These are phyloP conservation scores for Lepus townsendii DNA, from an alignment of 2,797 vertebrate species.

Conservation along the genomic window DNA sequence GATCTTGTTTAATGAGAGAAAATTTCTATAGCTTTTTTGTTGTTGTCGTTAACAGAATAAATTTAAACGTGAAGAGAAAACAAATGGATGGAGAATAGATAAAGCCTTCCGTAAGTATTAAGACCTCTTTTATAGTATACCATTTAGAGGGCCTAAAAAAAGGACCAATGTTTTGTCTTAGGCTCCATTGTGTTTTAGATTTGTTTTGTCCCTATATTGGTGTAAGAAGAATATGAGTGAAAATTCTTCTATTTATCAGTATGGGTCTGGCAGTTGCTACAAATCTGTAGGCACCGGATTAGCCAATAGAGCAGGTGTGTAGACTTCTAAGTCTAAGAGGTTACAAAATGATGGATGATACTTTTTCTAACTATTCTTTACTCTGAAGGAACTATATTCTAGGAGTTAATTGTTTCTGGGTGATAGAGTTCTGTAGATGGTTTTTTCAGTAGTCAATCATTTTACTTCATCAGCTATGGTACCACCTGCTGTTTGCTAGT, in stretches of 20 bases:
- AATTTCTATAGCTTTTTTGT: conserved; percentile 69
- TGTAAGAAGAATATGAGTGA: background rate
- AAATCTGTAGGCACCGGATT: conserved; percentile 32
- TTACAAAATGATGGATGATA: background rate
- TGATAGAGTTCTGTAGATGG: background rate
- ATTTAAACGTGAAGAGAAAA: conserved; percentile 97
- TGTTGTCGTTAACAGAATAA: conserved; percentile 94
- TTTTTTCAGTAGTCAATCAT: background rate
- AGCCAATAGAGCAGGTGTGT: background rate
- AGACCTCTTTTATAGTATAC: conserved; percentile 4
- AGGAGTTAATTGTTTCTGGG: conserved; percentile 37
- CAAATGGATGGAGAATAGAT: conserved; percentile 97
- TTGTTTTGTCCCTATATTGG: conserved; percentile 13
- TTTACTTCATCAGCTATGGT: background rate
- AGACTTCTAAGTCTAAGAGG: conserved; percentile 5
- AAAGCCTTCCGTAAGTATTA: conserved; percentile 97
- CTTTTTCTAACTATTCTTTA: background rate
- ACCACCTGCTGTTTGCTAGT: background rate
- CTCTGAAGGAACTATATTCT: conserved; percentile 21
- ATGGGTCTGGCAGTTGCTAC: background rate
- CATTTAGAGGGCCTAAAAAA: conserved; percentile 8
- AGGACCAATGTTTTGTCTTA: conserved; percentile 38
- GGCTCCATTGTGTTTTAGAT: conserved; percentile 7
- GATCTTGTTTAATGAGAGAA: conserved; percentile 55
- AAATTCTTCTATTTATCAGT: conserved; percentile 24